phyloP scores from a whole-genome alignment of 2,113 vertebrate genomes.

The Trachemys scripta region DNA sequence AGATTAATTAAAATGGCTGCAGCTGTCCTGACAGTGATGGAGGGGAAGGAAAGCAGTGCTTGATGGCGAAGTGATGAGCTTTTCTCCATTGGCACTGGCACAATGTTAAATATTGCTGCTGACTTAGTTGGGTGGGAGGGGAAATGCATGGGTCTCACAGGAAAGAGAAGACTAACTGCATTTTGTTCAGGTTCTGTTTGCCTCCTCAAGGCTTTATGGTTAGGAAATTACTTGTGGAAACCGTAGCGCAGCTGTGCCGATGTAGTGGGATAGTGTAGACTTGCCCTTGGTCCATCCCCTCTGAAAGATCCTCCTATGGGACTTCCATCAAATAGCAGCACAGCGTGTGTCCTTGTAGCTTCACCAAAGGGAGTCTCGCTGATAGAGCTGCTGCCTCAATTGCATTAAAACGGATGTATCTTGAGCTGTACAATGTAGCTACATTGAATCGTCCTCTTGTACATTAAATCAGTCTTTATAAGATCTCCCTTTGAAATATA shows the following conservation, averaged over 20 bases:
- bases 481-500: not conserved
- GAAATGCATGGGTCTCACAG: not conserved
- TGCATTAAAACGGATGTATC: not conserved
- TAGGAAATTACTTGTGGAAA: conserved; percentile 2
- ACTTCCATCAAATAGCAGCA: not conserved
- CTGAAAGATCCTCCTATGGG: not conserved
- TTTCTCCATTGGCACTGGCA: not conserved
- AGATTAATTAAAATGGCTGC: not conserved
- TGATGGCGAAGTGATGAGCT: not conserved
- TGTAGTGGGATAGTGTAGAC: no score
- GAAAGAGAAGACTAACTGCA: not conserved
- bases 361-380: not conserved
- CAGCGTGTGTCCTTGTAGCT: not conserved
- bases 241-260: not conserved
- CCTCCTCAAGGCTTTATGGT: not conserved
- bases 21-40: not conserved
- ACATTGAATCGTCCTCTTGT: not conserved
- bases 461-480: conserved; percentile 7
- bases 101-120: not conserved
- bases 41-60: not conserved
- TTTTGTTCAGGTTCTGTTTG: not conserved
- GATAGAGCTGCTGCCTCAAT: not conserved
- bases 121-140: not conserved
- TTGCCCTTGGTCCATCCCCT: not conserved
- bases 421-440: not conserved